These are phyloP conservation scores for Nomada lathburiana DNA, from an alignment of 2,888 invertebrate genomes.

Conservation along the genomic window DNA sequence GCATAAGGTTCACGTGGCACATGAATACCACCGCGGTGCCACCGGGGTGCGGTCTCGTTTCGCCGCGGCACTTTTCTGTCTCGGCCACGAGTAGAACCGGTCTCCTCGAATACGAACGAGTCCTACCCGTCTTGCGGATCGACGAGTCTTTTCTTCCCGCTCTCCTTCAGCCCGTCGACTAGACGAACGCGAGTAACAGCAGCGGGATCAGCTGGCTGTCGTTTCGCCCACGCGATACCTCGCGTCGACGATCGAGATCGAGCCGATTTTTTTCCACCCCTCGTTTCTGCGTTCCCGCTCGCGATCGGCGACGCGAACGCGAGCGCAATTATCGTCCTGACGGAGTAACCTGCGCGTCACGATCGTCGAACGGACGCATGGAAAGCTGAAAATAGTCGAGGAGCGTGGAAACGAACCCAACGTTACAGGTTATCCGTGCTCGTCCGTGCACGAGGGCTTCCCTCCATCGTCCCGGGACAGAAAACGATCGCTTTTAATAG, in stretches of 20 bases:
- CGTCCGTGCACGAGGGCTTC: constrained; percentile 1
- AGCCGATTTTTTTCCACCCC: background rate
- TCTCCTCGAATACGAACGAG: constrained; percentile 34
- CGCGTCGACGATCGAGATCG: constrained; percentile 16
- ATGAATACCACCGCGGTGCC: constrained; percentile 59
- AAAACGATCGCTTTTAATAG: constrained; percentile 59
- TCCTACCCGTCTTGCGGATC: constrained; percentile 41
- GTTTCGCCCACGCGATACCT: constrained; percentile 48
- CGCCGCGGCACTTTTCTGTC: constrained; percentile 66
- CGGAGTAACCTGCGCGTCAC: too few relatives aligned
- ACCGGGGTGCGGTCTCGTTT: constrained; percentile 69
- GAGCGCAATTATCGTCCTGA: too few relatives aligned
- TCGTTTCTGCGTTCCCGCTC: too few relatives aligned
- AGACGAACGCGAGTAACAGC: background rate
- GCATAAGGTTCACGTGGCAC: constrained; percentile 59
- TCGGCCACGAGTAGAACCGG: constrained; percentile 61
- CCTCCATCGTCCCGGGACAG: constrained; percentile 16
- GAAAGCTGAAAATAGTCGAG: too few relatives aligned
- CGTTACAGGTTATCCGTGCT: background rate
- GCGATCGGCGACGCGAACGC: too few relatives aligned
- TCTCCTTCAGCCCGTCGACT: background rate
- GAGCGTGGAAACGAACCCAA: too few relatives aligned
- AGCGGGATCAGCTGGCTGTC: constrained; percentile 50
- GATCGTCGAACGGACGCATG: too few relatives aligned
- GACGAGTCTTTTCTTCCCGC: constrained; percentile 22